These are phyloP conservation scores for Vireo griseus DNA, from an alignment of 2,797 vertebrate species.

Conservation along the genomic window DNA sequence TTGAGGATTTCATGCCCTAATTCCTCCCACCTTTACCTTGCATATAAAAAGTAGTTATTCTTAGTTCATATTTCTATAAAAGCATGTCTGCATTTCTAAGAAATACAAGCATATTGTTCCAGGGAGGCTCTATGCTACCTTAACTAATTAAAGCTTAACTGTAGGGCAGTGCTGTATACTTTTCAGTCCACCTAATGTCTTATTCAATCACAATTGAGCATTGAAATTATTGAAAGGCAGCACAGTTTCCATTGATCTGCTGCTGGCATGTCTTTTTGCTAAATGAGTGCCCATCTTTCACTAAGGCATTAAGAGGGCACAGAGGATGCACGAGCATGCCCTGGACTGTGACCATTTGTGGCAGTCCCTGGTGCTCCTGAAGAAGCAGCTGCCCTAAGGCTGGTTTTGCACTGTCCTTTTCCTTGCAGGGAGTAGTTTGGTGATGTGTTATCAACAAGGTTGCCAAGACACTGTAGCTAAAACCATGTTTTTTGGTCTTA, in stretches of 20 bases:
- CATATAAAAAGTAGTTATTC: neutral
- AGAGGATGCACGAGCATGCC: neutral
- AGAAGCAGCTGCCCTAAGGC: neutral
- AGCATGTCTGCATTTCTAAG: slow-evolving; percentile 6
- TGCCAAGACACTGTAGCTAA: neutral
- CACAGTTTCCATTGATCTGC: neutral
- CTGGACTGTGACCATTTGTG: neutral
- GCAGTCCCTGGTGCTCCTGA: neutral
- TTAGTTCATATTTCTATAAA: slow-evolving; percentile 18
- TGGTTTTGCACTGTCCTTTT: neutral
- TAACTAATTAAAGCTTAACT: slow-evolving; percentile 36
- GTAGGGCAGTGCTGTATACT: neutral
- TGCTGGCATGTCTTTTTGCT: neutral
- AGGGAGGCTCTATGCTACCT: neutral
- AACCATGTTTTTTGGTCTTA: too few relatives aligned
- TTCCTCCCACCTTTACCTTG: neutral
- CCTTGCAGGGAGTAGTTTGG: neutral
- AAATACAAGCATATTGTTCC: slow-evolving; percentile 15
- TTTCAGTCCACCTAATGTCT: neutral
- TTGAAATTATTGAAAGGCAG: neutral
- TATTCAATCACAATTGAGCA: neutral
- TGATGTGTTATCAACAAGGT: neutral
- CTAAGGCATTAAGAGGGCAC: neutral
- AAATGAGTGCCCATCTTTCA: neutral
- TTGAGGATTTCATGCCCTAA: neutral